Evolutionary conservation across 2,113 vertebrate genomes (phyloP), one percentile per base, ranked within the genome.

Genomic region (Zeus faber): DNA sequence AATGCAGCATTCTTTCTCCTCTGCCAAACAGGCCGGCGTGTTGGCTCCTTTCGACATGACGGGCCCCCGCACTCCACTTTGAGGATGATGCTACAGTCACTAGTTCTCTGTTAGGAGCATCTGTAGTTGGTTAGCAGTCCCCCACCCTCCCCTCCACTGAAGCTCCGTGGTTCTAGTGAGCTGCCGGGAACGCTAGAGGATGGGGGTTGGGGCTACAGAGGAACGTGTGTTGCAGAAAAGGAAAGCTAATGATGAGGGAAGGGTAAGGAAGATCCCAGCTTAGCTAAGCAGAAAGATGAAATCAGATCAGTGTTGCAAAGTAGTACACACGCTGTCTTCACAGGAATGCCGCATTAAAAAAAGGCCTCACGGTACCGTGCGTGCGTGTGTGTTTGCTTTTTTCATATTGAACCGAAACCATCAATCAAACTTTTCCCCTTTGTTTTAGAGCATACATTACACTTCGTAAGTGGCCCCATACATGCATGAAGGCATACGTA

Each of bases 221-320:
- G 47, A 31, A 59, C 40, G 54, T 25, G 40, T 23, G 64, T 49
- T 70, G 67, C 63, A 76, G 62, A 56, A 67, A 60, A 71, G 71
- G 71, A 67, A 62, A 54, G 77, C 66, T 85, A 87, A 85, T 81
- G 74, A 85, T 71, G 68, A 84, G 72, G 72, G 65, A 81, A 70
- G 57, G 76, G 69, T 65, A 64, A 68, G 49, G 67, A 72, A 62
- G 72, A 83, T 85, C 82, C 63, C 54, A 81, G 81, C 74, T 85
- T 81, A 83, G 79, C 75, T 77, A 81, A 81, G 81, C 80, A 79
- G 62, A 85, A 85, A 82, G 74, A 82, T 72, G 59, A 76, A 80
- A 80, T 78, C 56, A 47, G 47, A 64, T 49, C 69, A 67, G 64
- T 68, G 51, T 65, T 66, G 43, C 67, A 59, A 49, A 46, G 64